phyloP scores from a whole-genome alignment of 2,888 invertebrate genomes.

The Cantharis flavilabris region DNA sequence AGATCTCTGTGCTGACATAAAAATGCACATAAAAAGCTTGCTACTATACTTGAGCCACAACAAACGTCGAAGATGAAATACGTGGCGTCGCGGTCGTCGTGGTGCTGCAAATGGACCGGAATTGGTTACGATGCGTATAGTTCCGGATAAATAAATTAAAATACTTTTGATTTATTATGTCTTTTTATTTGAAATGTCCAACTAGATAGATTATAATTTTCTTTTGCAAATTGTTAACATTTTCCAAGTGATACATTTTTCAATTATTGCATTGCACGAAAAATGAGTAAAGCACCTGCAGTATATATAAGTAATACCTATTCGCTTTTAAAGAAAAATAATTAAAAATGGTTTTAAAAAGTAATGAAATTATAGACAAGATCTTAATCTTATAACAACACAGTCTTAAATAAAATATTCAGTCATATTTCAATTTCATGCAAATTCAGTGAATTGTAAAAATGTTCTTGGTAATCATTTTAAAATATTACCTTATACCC shows the following conservation, averaged over 20 bases:
- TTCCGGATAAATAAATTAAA: slow-evolving; percentile 27
- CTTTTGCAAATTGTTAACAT: neutral
- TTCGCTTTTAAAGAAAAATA: neutral
- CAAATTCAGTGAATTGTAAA: slow-evolving; percentile 44
- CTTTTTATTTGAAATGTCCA: neutral
- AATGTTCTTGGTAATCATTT: slow-evolving; percentile 39
- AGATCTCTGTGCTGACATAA: slow-evolving; percentile 51
- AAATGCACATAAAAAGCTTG: slow-evolving; percentile 50
- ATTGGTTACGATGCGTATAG: slow-evolving; percentile 41
- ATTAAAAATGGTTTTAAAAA: neutral
- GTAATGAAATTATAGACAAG: slow-evolving; percentile 8
- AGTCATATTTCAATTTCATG: slow-evolving; percentile 39
- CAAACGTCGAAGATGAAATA: slow-evolving; percentile 51
- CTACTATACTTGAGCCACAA: slow-evolving; percentile 44
- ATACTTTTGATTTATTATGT: neutral
- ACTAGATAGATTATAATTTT: neutral
- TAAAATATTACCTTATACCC: slow-evolving; percentile 40
- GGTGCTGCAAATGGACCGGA: slow-evolving; percentile 50
- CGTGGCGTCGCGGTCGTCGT: slow-evolving; percentile 42
- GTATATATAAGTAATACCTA: neutral
- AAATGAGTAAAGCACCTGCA: too few species aligned
- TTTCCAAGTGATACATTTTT: neutral
- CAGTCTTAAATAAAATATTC: slow-evolving; percentile 18
- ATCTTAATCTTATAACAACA: slow-evolving; percentile 5
- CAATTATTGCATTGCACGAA: neutral